Percentiles rank a stretch among this genome's conserved stretches.
Conservation (phyloP, 2,113 vertebrate genomes). For the Nestor notabilis region DNA sequence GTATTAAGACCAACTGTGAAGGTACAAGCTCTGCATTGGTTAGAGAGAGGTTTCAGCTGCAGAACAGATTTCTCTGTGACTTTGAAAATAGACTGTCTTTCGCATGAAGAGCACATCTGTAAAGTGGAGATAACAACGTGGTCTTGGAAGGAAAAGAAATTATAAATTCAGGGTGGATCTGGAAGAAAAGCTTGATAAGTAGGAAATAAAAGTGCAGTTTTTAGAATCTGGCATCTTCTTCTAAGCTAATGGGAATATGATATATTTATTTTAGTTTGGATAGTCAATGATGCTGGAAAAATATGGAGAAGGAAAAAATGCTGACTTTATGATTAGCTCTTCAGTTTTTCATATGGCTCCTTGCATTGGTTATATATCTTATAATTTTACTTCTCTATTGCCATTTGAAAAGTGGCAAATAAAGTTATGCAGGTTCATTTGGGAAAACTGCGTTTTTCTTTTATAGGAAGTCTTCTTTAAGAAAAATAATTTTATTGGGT, state of each 20-base stretch:
- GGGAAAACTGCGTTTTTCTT: background rate
- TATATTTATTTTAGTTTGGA: background rate
- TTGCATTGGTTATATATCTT: background rate
- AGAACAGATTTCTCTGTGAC: background rate
- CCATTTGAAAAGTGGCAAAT: background rate
- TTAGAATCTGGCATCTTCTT: background rate
- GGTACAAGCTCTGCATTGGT: background rate
- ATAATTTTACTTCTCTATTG: background rate
- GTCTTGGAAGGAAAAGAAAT: background rate
- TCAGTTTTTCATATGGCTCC: background rate
- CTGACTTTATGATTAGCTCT: background rate
- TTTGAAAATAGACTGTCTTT: background rate
- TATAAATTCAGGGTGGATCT: background rate
- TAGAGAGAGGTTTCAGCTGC: background rate
- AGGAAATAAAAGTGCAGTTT: background rate
- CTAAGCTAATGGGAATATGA: background rate
- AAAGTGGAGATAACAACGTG: background rate
- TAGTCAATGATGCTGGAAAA: background rate
- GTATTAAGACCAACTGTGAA: background rate
- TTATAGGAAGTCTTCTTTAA: background rate
- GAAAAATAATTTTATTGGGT: background rate
- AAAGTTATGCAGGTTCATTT: background rate
- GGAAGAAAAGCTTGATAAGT: background rate
- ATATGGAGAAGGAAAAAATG: background rate
- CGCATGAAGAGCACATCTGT: background rate